Evolutionary conservation across 2,888 invertebrate species (phyloP).

Genomic region (Lasioglossum villosulum): DNA sequence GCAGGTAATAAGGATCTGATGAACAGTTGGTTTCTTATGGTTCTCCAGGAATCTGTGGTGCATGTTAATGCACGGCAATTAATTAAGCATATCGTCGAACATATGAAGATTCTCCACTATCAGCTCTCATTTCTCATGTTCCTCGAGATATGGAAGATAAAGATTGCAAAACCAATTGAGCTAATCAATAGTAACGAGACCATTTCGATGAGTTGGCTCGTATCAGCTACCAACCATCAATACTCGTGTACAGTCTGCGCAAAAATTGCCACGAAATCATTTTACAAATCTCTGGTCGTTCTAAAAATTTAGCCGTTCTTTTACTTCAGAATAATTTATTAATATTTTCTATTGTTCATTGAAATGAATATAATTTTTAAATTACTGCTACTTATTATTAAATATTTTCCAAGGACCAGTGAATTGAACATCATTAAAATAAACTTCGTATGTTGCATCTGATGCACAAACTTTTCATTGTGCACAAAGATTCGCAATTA

Average conservation of each 20-base stretch:
- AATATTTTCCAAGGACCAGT: neutral
- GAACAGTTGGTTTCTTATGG: neutral
- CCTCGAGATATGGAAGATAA: neutral
- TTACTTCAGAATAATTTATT: neutral
- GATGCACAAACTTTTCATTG: no score
- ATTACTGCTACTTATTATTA: no score
- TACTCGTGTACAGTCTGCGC: neutral
- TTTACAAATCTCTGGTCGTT: neutral
- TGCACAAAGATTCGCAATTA: no score
- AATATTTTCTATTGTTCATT: neutral
- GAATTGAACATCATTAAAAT: neutral
- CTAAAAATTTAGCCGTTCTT: neutral
- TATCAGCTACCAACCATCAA: neutral
- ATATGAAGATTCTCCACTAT: neutral
- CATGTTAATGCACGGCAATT: neutral
- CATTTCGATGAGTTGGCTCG: neutral
- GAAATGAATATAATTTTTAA: neutral
- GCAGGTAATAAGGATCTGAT: neutral
- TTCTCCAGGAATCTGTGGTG: neutral
- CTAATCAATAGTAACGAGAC: neutral
- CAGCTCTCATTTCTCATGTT: neutral
- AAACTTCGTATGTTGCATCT: no score
- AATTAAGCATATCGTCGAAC: neutral
- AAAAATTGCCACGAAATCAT: neutral
- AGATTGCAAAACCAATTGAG: constrained; percentile 1